phyloP scores from a whole-genome alignment of 1,140 invertebrate genomes.

The Ceratitis capitata region DNA sequence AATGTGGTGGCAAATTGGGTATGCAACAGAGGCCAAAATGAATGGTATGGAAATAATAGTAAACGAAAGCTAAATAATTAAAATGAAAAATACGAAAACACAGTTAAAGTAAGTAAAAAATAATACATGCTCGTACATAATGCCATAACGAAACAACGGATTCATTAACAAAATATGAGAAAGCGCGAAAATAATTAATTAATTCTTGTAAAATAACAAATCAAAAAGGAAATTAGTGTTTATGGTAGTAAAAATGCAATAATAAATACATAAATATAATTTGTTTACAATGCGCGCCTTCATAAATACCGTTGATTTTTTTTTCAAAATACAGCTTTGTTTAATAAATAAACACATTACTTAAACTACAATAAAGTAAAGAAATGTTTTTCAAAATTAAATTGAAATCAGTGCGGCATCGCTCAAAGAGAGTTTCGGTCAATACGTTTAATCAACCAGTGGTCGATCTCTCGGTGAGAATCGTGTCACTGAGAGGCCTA shows the following conservation, averaged over 20 bases:
- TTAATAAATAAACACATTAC: background rate
- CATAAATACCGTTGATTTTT: background rate
- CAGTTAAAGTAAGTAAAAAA: background rate
- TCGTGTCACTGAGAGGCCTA: too few relatives aligned
- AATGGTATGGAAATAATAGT: background rate
- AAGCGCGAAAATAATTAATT: background rate
- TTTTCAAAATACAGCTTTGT: background rate
- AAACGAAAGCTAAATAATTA: background rate
- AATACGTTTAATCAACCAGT: background rate
- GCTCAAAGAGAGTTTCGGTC: too few relatives aligned
- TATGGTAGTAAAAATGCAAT: background rate
- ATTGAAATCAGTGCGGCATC: too few relatives aligned
- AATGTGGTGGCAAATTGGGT: constrained; percentile 60
- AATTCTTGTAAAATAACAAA: background rate
- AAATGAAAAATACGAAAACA: background rate
- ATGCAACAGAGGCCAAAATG: constrained; percentile 56
- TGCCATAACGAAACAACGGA: background rate
- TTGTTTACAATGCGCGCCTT: background rate
- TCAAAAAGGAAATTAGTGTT: background rate
- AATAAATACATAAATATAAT: background rate
- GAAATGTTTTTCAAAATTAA: too few relatives aligned
- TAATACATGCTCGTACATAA: background rate
- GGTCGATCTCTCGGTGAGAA: too few relatives aligned
- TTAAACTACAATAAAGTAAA: too few relatives aligned
- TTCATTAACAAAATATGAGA: background rate